phyloP scores from a whole-genome alignment of 1,140 invertebrate genomes.

The Lepidurus couesii region DNA sequence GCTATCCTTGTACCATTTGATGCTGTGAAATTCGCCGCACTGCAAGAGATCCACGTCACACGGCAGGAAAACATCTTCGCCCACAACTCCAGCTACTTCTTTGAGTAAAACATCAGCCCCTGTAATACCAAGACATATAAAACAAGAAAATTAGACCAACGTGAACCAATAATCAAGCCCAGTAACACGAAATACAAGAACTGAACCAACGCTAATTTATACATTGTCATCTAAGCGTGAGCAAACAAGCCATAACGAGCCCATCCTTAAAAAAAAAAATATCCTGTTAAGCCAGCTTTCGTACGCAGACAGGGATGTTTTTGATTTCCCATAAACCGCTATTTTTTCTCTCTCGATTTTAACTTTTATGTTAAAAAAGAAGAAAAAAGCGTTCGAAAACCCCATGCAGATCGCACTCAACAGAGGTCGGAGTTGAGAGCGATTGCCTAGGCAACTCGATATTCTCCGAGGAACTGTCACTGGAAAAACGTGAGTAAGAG shows the following conservation, averaged over 20 bases:
- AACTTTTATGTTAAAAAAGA: background rate
- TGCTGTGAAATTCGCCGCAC: slow-evolving; percentile 76
- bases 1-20: slow-evolving; percentile 81
- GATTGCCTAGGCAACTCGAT: slow-evolving; percentile 8
- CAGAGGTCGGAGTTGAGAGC: background rate
- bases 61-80: slow-evolving; percentile 62
- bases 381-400: background rate
- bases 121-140: slow-evolving; percentile 12
- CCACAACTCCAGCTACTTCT: slow-evolving; percentile 49
- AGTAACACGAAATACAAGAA: background rate
- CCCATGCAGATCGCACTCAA: background rate
- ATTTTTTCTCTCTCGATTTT: background rate
- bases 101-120: slow-evolving; percentile 30
- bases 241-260: no score
- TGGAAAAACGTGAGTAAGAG: background rate
- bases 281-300: no score
- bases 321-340: no score
- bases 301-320: no score
- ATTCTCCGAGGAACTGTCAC: background rate
- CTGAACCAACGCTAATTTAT: background rate
- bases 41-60: slow-evolving; percentile 67
- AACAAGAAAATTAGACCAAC: background rate
- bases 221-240: no score
- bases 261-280: no score
- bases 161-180: background rate